phyloP scores from a whole-genome alignment of 2,113 vertebrate genomes.

The Heterocephalus glaber region DNA sequence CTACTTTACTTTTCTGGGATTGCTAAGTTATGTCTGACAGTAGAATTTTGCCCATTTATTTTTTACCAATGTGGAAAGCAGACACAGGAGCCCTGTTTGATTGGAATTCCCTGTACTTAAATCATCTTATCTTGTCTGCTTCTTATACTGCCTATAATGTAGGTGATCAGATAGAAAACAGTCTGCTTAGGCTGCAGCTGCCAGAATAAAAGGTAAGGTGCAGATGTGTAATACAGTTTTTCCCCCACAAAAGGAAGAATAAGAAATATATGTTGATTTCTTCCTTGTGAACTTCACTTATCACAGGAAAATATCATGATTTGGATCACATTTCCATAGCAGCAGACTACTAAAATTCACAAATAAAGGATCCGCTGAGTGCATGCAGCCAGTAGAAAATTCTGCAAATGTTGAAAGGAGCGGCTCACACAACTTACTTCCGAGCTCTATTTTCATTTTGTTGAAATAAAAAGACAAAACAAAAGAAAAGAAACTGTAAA shows the following conservation, averaged over 20 bases:
- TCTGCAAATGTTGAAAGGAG: slow-evolving; percentile 91
- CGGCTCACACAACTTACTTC: slow-evolving; percentile 96
- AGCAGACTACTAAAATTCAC: slow-evolving; percentile 91
- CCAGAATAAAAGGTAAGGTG: slow-evolving; percentile 81
- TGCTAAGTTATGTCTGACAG: slow-evolving; percentile 42
- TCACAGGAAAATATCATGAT: slow-evolving; percentile 96
- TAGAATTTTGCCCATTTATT: slow-evolving; percentile 77
- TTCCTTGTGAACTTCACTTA: slow-evolving; percentile 96
- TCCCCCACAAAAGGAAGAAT: slow-evolving; percentile 62
- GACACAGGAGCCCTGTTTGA: neutral
- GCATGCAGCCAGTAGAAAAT: slow-evolving; percentile 96
- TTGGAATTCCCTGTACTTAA: neutral
- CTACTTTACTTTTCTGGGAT: neutral
- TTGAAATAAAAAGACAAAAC: slow-evolving; percentile 95
- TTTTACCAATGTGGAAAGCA: slow-evolving; percentile 23
- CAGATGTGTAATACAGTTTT: slow-evolving; percentile 42
- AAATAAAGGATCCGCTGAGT: slow-evolving; percentile 91
- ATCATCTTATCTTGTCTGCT: neutral
- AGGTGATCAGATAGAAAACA: neutral
- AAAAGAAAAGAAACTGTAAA: slow-evolving; percentile 90
- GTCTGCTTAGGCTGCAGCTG: slow-evolving; percentile 85
- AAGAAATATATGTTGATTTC: slow-evolving; percentile 78
- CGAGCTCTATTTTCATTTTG: slow-evolving; percentile 99
- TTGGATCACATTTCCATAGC: slow-evolving; percentile 88
- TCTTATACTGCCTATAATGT: neutral